Evolutionary conservation across 2,888 invertebrate species (phyloP).

Genomic region (Machimus atricapillus): DNA sequence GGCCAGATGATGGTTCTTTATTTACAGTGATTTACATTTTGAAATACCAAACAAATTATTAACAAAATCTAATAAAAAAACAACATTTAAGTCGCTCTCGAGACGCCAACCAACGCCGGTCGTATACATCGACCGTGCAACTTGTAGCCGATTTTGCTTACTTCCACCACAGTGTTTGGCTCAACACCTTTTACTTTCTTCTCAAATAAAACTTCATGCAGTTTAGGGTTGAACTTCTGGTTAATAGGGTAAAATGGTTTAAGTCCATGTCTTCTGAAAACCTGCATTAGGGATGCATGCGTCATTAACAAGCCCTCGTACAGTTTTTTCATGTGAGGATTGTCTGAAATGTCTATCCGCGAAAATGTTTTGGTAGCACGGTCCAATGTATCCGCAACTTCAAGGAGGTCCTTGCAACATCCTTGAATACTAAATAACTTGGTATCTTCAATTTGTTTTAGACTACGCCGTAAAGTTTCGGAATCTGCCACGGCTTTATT

Average conservation of each 20-base stretch:
- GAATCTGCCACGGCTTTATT: constrained; percentile 93
- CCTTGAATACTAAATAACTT: constrained; percentile 95
- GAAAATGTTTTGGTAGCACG: constrained; percentile 90
- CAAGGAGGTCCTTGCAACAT: constrained; percentile 96
- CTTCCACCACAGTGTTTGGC: constrained; percentile 88
- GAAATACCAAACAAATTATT: background rate
- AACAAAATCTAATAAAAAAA: background rate
- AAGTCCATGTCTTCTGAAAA: constrained; percentile 91
- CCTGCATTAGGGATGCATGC: constrained; percentile 81
- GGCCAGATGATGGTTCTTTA: background rate
- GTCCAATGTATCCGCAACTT: constrained; percentile 89
- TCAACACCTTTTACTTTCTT: constrained; percentile 79
- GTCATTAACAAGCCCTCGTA: constrained; percentile 92
- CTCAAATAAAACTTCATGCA: constrained; percentile 87
- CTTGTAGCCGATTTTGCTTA: constrained; percentile 95
- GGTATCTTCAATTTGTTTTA: constrained; percentile 94
- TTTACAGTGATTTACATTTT: background rate
- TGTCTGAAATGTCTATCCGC: constrained; percentile 70
- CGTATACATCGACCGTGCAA: constrained; percentile 92
- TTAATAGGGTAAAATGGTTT: constrained; percentile 85
- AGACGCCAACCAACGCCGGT: constrained; percentile 73
- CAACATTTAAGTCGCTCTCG: constrained; percentile 39
- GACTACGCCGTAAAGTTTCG: constrained; percentile 88
- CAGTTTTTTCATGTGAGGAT: constrained; percentile 80
- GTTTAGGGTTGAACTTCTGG: constrained; percentile 95